Percentiles rank a stretch among this genome's conserved stretches.
Conservation (phyloP, 2,113 vertebrate genomes). For the Myodes glareolus region DNA sequence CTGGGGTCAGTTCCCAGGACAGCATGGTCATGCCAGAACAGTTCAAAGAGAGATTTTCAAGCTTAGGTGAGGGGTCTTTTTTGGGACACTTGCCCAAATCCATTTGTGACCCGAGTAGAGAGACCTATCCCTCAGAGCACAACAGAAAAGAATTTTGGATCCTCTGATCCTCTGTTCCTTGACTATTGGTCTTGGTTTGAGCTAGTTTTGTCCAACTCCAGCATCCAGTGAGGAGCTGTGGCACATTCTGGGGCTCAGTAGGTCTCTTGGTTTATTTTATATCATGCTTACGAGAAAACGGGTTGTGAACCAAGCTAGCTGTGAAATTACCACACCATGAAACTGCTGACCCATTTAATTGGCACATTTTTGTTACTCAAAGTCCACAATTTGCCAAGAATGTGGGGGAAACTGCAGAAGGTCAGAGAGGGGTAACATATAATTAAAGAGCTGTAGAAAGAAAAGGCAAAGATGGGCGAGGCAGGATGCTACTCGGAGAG, state of each 20-base stretch:
- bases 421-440: not conserved
- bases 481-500: not conserved
- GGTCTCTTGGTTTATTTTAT: constrained; percentile 5
- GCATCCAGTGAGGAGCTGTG: not conserved
- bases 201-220: not conserved
- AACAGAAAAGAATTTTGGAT: not conserved
- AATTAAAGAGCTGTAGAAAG: constrained; percentile 10
- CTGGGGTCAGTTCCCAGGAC: not conserved
- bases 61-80: not conserved
- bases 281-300: not conserved
- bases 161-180: not conserved
- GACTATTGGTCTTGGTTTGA: not conserved
- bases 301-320: not conserved
- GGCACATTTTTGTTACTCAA: not conserved
- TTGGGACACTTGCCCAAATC: not conserved
- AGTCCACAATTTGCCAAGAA: constrained; percentile 16
- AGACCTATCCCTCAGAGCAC: not conserved
- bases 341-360: constrained; percentile 34
- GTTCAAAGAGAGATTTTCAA: not conserved
- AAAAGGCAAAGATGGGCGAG: not conserved
- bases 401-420: not conserved
- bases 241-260: not conserved
- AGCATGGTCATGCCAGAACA: not conserved
- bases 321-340: not conserved
- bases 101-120: not conserved